Evolutionary conservation across 2,888 invertebrate genomes (phyloP).

Genomic region (Harpalus rufipes): DNA sequence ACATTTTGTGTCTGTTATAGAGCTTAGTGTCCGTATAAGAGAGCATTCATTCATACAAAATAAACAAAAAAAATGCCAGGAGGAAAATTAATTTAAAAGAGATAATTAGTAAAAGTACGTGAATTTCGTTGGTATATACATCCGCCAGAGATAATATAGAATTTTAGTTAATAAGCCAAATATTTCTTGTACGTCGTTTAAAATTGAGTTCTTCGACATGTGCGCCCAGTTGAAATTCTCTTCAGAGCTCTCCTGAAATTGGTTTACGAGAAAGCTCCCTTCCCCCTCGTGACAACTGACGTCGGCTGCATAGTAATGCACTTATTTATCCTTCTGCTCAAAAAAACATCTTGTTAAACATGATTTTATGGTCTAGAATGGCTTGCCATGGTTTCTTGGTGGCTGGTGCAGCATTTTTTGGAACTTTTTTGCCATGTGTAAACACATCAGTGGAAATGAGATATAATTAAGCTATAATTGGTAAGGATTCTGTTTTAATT

Average conservation of each 20-base stretch:
- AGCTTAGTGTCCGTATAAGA: too few species aligned
- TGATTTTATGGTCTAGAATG: conserved; percentile 9
- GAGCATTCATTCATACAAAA: too few species aligned
- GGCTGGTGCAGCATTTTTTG: conserved; percentile 27
- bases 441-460: conserved; percentile 57
- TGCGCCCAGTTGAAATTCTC: neutral
- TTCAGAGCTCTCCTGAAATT: conserved; percentile 28
- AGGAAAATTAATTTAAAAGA: too few species aligned
- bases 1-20: too few species aligned
- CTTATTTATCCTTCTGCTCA: conserved; percentile 10
- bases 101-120: too few species aligned
- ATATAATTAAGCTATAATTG: conserved; percentile 60
- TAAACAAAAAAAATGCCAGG: too few species aligned
- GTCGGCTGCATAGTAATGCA: conserved; percentile 58
- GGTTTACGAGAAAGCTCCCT: conserved; percentile 40
- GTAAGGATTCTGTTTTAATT: conserved; percentile 54
- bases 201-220: neutral
- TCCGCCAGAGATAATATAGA: neutral
- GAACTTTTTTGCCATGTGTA: conserved; percentile 41
- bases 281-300: conserved; percentile 43
- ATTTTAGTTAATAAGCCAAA: neutral
- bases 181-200: neutral
- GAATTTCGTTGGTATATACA: too few species aligned
- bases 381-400: conserved; percentile 7
- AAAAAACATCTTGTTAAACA: conserved; percentile 35